phyloP scores from a whole-genome alignment of 35 echinoderm and acorn worm genomes.

The Ophiothrix spiculata region DNA sequence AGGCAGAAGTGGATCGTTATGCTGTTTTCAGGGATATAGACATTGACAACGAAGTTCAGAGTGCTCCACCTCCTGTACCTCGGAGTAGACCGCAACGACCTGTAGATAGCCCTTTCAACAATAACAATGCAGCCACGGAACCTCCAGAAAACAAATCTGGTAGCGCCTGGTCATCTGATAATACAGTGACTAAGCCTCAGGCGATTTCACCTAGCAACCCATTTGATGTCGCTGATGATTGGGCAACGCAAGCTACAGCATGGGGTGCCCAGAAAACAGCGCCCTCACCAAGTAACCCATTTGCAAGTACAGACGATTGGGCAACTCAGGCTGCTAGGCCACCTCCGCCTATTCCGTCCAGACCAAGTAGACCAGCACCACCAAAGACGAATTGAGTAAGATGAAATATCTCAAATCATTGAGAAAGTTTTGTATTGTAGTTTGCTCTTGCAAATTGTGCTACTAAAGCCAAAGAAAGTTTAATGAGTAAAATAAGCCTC shows the following conservation, averaged over 20 bases:
- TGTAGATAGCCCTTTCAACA: not conserved
- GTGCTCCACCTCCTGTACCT: constrained; percentile 1
- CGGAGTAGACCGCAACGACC: not conserved
- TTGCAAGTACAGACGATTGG: not conserved
- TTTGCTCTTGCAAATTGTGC: no score
- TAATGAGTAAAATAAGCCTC: no score
- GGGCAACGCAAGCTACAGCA: not conserved
- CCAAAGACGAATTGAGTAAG: not conserved
- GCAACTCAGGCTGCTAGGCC: not conserved
- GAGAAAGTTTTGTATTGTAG: no score
- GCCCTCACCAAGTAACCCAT: not conserved
- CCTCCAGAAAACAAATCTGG: not conserved
- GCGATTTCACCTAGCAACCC: not conserved
- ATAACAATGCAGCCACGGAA: not conserved
- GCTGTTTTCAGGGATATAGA: not conserved
- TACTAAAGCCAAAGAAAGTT: no score
- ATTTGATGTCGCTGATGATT: not conserved
- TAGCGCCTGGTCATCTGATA: not conserved
- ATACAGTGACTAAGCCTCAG: not conserved
- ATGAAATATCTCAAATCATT: no score
- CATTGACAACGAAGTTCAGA: not conserved
- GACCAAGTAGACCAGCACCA: not conserved
- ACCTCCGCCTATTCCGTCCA: not conserved
- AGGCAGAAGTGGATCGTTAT: not conserved
- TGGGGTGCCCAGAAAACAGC: not conserved